phyloP scores from a whole-genome alignment of 2,888 invertebrate species.

The Agonopterix heracliana region DNA sequence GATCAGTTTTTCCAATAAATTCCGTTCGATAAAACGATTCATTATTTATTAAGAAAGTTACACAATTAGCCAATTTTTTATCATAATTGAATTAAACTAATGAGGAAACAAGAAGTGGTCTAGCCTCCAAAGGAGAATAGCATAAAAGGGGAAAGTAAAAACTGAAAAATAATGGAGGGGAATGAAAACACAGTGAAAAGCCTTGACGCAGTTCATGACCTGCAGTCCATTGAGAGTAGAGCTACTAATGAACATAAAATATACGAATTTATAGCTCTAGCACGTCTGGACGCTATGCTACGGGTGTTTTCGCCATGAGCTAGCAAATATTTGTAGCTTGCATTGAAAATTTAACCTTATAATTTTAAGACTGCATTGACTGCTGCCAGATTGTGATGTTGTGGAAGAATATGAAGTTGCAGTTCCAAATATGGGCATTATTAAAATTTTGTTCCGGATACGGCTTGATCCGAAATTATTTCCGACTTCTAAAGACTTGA shows the following conservation, averaged over 20 bases:
- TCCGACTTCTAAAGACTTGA: no score
- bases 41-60: no score
- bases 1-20: no score
- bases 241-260: slow-evolving; percentile 5
- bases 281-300: slow-evolving; percentile 2
- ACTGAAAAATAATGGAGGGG: background rate
- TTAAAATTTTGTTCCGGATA: no score
- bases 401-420: background rate
- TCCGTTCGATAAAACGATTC: no score
- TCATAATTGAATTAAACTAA: no score
- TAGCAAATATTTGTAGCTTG: background rate
- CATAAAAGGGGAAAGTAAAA: background rate
- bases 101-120: no score
- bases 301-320: background rate
- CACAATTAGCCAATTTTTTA: no score
- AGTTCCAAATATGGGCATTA: background rate
- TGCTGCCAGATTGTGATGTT: no score
- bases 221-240: background rate
- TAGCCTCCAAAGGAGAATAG: no score
- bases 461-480: no score
- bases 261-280: slow-evolving; percentile 4
- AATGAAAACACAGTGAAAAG: background rate
- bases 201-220: background rate
- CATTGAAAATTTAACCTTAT: background rate
- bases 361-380: background rate